Evolutionary conservation across 2,797 vertebrate species (phyloP), one percentile per base, ranked within the genome.

Genomic region (Hippoglossus hippoglossus): DNA sequence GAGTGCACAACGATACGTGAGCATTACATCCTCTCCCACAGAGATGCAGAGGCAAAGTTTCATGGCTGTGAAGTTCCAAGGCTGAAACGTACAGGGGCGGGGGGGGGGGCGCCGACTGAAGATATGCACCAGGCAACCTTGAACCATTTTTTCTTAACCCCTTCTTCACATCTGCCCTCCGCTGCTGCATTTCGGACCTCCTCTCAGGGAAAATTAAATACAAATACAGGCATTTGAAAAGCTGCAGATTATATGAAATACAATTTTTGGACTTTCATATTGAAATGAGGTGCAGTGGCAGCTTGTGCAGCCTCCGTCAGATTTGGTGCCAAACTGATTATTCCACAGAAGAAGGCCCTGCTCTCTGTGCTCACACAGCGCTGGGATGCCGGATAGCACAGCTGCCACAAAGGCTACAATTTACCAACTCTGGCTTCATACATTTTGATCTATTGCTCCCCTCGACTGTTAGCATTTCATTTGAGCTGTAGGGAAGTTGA

Each of bases 401-500:
- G 88, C 80, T 63, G 25, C 90, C 87, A 93, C 92, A 94, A 94
- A 93, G 90, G 81, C 91, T 89, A 92, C 92, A 92, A 93, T 94
- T 93, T 92, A 90, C 91, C 90, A 92, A 91, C 91, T 92, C 87
- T 73, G 89, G 83, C 91, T 93, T 93, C 91, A 92, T 93, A 89
- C 93, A 93, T 93, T 93, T 92, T 93, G 91, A 93, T 93, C 92
- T 90, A 90, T 91, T 82, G 87, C 85, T 88, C 85, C 83, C 80
- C 84, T 93, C 88, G 81, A 89, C 90, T 92, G 91, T 91, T 92
- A 89, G 87, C 87, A 90, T 93, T 94, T 94, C 85, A 91, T 94
- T 94, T 90, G 84, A 92, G 91, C 91, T 87, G 89, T 79, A 86
- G 86, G 80, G 89, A 89, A 88, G 90, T 92, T 93, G 84, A 92